Conservation (phyloP, 2,797 vertebrate species). For the Denticeps clupeoides region DNA sequence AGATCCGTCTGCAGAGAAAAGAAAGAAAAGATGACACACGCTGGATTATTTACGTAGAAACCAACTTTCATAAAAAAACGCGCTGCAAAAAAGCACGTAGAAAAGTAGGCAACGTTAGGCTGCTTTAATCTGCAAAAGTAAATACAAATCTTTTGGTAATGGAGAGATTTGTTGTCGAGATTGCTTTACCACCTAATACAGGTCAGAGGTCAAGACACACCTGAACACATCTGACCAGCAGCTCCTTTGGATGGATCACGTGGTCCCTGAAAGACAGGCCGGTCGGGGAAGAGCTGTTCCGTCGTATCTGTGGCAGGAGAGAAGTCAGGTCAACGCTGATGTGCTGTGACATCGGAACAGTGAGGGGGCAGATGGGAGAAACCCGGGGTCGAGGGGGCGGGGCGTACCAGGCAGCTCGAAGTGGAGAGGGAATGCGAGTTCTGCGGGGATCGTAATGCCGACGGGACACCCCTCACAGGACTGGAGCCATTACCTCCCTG, state of each 20-base stretch:
- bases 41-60: too few species aligned
- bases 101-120: too few species aligned
- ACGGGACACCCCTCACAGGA: conserved; percentile 86
- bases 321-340: neutral
- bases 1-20: conserved; percentile 79
- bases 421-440: conserved; percentile 95
- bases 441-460: conserved; percentile 87
- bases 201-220: conserved; percentile 44
- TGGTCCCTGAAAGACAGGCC: conserved; percentile 92
- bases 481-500: conserved; percentile 96
- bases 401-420: conserved; percentile 58
- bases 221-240: conserved; percentile 89
- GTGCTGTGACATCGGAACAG: neutral
- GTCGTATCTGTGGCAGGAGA: conserved; percentile 70
- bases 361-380: neutral
- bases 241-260: conserved; percentile 84
- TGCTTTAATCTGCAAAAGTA: too few species aligned
- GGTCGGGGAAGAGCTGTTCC: conserved; percentile 94
- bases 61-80: too few species aligned
- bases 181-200: neutral
- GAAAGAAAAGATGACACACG: conserved; percentile 10
- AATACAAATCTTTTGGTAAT: too few species aligned
- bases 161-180: too few species aligned
- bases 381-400: neutral
- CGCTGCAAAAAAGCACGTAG: too few species aligned